A percentile compares a stretch with the other conserved stretches of the same genome.
Evolutionary conservation across 2,113 vertebrate genomes (phyloP).

Genomic region (Calyptommatus sinebrachiatus): DNA sequence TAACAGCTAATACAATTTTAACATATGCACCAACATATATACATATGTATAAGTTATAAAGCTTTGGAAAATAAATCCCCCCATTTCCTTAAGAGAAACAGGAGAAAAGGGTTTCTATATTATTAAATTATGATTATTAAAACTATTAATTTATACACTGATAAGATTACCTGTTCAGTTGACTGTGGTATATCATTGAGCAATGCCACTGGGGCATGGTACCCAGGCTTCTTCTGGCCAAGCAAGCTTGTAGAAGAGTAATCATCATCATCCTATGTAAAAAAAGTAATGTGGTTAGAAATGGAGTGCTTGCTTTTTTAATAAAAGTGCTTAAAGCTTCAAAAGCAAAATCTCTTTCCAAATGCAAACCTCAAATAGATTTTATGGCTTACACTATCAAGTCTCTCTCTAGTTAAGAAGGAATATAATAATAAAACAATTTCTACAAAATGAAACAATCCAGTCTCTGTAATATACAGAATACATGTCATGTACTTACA

Average conservation of each 20-base stretch:
- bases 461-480: background rate
- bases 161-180: slow-evolving; percentile 84
- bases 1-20: background rate
- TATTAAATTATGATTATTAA: background rate
- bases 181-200: slow-evolving; percentile 97
- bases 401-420: background rate
- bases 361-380: background rate
- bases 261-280: slow-evolving; percentile 91
- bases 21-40: background rate
- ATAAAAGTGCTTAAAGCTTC: background rate
- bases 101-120: background rate
- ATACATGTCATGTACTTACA: slow-evolving; percentile 71
- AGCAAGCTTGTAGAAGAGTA: slow-evolving; percentile 91
- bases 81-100: background rate
- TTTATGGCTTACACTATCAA: too few relatives aligned
- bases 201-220: slow-evolving; percentile 94
- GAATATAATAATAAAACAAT: background rate
- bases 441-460: background rate
- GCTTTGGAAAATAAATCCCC: background rate
- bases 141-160: background rate
- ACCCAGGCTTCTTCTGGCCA: slow-evolving; percentile 96
- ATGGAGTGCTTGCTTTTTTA: background rate
- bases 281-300: background rate
- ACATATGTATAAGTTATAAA: background rate
- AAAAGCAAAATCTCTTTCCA: background rate